Conservation (phyloP, 2,888 invertebrate species). For the Sepiola atlantica region DNA sequence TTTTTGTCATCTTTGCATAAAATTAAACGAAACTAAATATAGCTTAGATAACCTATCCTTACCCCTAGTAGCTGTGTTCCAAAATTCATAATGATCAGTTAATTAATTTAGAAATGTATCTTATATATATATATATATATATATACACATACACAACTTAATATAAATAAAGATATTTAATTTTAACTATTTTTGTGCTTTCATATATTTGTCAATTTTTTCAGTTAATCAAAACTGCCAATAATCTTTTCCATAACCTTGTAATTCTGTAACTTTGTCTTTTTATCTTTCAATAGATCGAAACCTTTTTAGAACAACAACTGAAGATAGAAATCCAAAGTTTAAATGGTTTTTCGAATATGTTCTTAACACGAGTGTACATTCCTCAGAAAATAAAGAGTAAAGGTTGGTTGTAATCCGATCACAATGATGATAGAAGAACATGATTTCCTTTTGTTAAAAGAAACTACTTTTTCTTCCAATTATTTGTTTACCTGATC, state of each 20-base stretch:
- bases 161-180: too few relatives aligned
- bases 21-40: too few relatives aligned
- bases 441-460: neutral
- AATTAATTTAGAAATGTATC: too few relatives aligned
- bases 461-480: neutral
- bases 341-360: constrained; percentile 78
- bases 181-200: too few relatives aligned
- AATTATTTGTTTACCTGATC: neutral
- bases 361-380: constrained; percentile 82
- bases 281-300: constrained; percentile 62
- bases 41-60: too few relatives aligned
- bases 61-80: too few relatives aligned
- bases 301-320: constrained; percentile 77
- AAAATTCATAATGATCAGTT: too few relatives aligned
- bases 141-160: too few relatives aligned
- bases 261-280: neutral
- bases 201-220: too few relatives aligned
- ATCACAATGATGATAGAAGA: neutral
- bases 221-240: neutral
- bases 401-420: constrained; percentile 77
- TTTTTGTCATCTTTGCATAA: too few relatives aligned
- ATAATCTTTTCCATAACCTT: neutral
- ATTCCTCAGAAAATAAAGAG: constrained; percentile 82
- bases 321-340: constrained; percentile 88
- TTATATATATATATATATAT: too few relatives aligned